Base-by-base conservation (phyloP, 2,113 vertebrate species). In the Boulengeromyrus knoepffleri region DNA sequence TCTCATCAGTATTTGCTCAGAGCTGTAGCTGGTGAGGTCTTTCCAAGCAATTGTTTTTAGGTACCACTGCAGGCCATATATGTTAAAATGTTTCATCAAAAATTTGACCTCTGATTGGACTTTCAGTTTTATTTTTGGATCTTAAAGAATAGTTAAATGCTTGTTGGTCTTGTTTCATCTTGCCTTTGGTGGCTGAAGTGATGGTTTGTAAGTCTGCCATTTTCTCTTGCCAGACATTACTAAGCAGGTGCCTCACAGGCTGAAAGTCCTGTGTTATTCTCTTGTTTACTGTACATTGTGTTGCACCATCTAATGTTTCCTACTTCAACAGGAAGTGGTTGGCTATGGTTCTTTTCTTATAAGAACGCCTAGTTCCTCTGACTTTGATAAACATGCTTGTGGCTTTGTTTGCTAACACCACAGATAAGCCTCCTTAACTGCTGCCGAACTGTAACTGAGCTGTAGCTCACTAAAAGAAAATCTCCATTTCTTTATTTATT, bases 241-340 rank as follows among this genome's bases (percentile, higher is more conserved):
- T 70, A 49, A 89, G 87, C 49, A 90, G 27, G 87, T 80, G 66
- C 50, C 88, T 89, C 52, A 88, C 80, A 89, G 90, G 74, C 83
- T 83, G 36, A 24, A 56, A 86, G 89, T 89, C 88, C 90, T 88
- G 89, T 92, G 90, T 89, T 85, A 70, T 90, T 91, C 83, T 89
- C 91, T 92, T 93, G 92, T 93, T 93, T 94, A 94, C 93, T 92
- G 92, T 93, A 94, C 89, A 89, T 90, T 91, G 89, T 93, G 87
- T 89, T 91, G 88, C 93, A 58, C 92, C 92, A 91, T 91, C 91
- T 92, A 92, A 92, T 92, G 91, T 93, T 92, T 94, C 92, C 91
- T 92, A 92, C 90, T 92, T 94, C 92, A 91, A 92, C 93, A 94
- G 93, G 93, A 94, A 94, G 92, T 92, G 93, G 92, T 92, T 92